Evolutionary conservation across 2,797 vertebrate genomes (phyloP).

Genomic region (Lacerta viridis): DNA sequence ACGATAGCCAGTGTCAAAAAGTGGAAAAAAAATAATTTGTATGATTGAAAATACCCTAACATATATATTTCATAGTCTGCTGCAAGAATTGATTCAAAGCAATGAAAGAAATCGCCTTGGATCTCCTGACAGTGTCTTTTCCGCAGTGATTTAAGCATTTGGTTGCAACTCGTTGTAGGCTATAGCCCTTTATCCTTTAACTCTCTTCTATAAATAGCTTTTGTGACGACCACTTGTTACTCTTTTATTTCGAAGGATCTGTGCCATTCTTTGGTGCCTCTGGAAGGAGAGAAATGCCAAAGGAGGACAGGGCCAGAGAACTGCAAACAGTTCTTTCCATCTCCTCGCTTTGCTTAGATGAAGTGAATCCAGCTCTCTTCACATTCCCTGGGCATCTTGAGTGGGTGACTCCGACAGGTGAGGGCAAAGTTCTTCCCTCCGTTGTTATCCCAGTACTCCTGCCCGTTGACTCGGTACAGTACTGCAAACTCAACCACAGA

Average conservation of each 20-base stretch:
- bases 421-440: conserved; percentile 89
- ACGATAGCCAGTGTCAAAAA: conserved; percentile 37
- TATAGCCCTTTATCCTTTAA: conserved; percentile 53
- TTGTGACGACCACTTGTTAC: neutral
- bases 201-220: conserved; percentile 33
- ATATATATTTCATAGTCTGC: neutral
- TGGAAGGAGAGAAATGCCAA: conserved; percentile 37
- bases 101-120: neutral
- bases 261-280: conserved; percentile 32
- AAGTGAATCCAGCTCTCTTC: conserved; percentile 96
- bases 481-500: conserved; percentile 90
- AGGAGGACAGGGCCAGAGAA: neutral
- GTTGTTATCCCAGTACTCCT: conserved; percentile 94
- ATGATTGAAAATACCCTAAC: conserved; percentile 40
- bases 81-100: neutral
- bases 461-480: conserved; percentile 84
- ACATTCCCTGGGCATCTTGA: conserved; percentile 91
- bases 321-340: conserved; percentile 6
- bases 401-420: conserved; percentile 88
- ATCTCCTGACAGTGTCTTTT: conserved; percentile 37
- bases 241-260: conserved; percentile 34
- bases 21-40: conserved; percentile 16
- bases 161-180: conserved; percentile 42
- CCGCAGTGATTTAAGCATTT: neutral
- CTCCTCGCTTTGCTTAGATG: conserved; percentile 78